Percentiles rank a stretch among this genome's conserved stretches.
phyloP scores from a whole-genome alignment of 2,797 vertebrate species.

The Sebastiscus tertius region DNA sequence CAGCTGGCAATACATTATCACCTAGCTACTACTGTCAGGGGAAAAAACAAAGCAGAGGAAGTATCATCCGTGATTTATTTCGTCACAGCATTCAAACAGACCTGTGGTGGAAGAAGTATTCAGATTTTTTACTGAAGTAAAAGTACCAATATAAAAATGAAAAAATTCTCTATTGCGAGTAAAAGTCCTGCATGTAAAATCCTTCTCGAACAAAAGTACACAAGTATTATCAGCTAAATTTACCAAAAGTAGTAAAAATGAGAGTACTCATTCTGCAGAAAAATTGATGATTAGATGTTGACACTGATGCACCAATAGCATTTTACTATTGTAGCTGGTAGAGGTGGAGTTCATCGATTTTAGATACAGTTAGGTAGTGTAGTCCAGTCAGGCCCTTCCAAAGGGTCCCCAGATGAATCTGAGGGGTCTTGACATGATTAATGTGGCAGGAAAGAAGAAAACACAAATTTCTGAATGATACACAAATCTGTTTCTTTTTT shows the following conservation, averaged over 20 bases:
- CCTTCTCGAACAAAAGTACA: background rate
- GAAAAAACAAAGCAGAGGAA: background rate
- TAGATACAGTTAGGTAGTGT: no score
- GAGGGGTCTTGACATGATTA: background rate
- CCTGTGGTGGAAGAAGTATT: background rate
- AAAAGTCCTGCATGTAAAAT: background rate
- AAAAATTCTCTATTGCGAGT: background rate
- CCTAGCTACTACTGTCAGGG: conserved; percentile 29
- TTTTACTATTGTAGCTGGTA: background rate
- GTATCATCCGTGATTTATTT: background rate
- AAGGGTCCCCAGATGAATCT: background rate
- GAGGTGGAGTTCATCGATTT: background rate
- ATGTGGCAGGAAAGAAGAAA: background rate
- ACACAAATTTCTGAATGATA: no score
- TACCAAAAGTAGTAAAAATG: background rate
- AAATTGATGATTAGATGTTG: background rate
- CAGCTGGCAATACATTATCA: conserved; percentile 66
- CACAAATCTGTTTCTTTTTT: no score
- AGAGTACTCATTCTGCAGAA: background rate
- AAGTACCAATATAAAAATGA: background rate
- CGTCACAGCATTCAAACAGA: background rate
- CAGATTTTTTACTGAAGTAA: background rate
- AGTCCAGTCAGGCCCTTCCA: background rate
- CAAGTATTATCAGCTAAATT: background rate
- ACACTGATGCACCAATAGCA: background rate